Percentiles rank a stretch among this genome's conserved stretches.
phyloP scores from a whole-genome alignment of 2,797 vertebrate genomes.

The Rousettus madagascariensis region DNA sequence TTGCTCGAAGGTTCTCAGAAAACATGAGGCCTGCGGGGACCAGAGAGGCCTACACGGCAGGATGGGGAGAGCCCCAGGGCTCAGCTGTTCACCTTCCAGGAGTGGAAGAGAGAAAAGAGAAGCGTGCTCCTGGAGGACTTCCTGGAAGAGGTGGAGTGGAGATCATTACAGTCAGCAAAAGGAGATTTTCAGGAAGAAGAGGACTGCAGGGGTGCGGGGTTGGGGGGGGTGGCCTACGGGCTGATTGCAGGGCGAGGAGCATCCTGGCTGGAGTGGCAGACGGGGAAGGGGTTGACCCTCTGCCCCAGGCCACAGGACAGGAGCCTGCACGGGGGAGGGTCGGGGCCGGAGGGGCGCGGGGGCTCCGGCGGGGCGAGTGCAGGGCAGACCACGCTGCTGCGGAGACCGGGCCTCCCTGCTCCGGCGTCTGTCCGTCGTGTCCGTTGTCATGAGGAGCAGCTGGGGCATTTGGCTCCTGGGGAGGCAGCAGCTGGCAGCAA shows the following conservation, averaged over 20 bases:
- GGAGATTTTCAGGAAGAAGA: not conserved
- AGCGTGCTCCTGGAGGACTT: not conserved
- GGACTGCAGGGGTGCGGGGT: not conserved
- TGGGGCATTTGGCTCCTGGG: not conserved
- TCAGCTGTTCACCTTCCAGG: not conserved
- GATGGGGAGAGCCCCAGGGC: not conserved
- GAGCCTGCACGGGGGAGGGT: no score
- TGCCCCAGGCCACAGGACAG: not conserved
- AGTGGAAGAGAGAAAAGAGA: not conserved
- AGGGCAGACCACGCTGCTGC: not conserved
- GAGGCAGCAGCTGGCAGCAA: not conserved
- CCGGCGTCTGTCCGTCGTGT: not conserved
- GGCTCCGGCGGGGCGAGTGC: not conserved
- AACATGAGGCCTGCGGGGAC: not conserved
- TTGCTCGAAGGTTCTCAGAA: not conserved
- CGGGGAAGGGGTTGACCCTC: no score
- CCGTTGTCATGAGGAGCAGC: not conserved
- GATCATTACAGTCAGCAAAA: not conserved
- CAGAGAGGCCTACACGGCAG: not conserved
- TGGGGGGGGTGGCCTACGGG: fast-evolving
- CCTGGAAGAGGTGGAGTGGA: not conserved
- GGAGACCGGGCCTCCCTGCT: not conserved
- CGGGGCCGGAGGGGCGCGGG: not conserved
- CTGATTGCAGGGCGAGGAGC: not conserved
- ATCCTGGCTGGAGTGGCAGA: not conserved